phyloP scores from a whole-genome alignment of 2,888 invertebrate species.

The Muschampia plurimacula region DNA sequence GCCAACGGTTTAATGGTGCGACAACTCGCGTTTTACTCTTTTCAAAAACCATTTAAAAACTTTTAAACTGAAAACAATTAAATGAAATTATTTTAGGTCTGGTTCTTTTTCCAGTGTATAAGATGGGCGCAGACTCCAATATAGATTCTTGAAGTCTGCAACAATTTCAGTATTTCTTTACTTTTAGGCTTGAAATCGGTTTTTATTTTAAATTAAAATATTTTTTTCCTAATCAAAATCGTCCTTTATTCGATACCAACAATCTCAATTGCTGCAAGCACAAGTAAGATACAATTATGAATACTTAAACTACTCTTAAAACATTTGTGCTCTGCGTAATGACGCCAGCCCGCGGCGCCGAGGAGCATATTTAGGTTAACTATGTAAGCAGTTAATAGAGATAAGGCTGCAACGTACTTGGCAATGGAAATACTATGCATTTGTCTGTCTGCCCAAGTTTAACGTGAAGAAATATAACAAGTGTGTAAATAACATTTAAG shows the following conservation, averaged over 20 bases:
- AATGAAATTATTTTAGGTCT: too few species aligned
- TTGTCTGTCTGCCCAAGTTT: slow-evolving; percentile 25
- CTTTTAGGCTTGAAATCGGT: too few species aligned
- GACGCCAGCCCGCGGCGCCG: slow-evolving; percentile 29
- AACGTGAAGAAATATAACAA: neutral
- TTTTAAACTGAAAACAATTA: too few species aligned
- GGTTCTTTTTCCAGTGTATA: too few species aligned
- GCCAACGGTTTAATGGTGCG: too few species aligned
- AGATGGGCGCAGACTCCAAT: too few species aligned
- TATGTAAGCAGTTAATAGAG: slow-evolving; percentile 36
- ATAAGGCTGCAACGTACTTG: slow-evolving; percentile 34
- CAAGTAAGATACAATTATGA: neutral
- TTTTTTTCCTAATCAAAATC: too few species aligned
- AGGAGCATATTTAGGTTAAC: slow-evolving; percentile 42
- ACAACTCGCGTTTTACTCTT: too few species aligned
- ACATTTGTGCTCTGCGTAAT: slow-evolving; percentile 17
- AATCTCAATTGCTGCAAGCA: neutral
- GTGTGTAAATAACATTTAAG: neutral
- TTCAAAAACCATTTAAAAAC: too few species aligned
- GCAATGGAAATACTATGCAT: slow-evolving; percentile 27
- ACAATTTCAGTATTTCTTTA: too few species aligned
- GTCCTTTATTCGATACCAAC: neutral
- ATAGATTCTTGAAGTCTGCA: too few species aligned
- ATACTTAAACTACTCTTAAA: neutral
- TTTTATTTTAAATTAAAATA: too few species aligned